Percentiles rank a stretch among this genome's conserved stretches.
These are phyloP conservation scores for Fragum whitleyi DNA, from an alignment of 2,888 invertebrate genomes.

Conservation along the genomic window DNA sequence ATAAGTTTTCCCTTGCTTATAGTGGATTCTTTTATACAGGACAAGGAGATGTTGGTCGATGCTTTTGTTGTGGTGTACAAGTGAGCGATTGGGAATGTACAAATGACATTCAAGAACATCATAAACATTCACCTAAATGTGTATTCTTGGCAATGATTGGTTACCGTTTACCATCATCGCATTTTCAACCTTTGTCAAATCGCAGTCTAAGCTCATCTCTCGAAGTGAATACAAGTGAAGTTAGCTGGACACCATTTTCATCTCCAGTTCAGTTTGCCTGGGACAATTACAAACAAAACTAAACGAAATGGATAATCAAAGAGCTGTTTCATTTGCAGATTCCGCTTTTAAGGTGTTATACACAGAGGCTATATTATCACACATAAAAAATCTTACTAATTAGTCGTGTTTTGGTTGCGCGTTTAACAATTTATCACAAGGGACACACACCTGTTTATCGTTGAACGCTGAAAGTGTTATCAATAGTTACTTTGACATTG, in stretches of 20 bases:
- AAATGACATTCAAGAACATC: neutral
- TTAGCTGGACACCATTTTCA: conserved; percentile 1
- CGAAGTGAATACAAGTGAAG: conserved; percentile 7
- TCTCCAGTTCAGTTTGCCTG: neutral
- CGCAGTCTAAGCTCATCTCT: conserved; percentile 7
- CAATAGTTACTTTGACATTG: conserved; percentile 33
- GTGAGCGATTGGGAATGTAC: conserved; percentile 2
- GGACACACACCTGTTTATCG: conserved; percentile 35
- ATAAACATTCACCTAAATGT: conserved; percentile 16
- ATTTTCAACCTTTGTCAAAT: neutral
- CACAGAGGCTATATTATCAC: neutral
- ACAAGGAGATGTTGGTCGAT: neutral
- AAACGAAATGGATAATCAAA: conserved; percentile 2
- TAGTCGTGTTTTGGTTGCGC: conserved; percentile 40
- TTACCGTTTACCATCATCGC: neutral
- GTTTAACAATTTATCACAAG: conserved; percentile 39
- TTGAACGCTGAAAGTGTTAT: conserved; percentile 31
- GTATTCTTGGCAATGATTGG: conserved; percentile 7
- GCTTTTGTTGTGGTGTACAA: too few relatives aligned
- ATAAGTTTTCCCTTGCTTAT: neutral
- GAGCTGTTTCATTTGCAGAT: neutral
- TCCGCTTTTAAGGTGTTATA: neutral
- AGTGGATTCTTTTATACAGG: neutral
- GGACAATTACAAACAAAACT: neutral
- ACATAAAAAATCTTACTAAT: conserved; percentile 39